Percentiles rank a stretch among this genome's conserved stretches.
phyloP scores from a whole-genome alignment of 2,888 invertebrate species.

The Agrotis ipsilon region DNA sequence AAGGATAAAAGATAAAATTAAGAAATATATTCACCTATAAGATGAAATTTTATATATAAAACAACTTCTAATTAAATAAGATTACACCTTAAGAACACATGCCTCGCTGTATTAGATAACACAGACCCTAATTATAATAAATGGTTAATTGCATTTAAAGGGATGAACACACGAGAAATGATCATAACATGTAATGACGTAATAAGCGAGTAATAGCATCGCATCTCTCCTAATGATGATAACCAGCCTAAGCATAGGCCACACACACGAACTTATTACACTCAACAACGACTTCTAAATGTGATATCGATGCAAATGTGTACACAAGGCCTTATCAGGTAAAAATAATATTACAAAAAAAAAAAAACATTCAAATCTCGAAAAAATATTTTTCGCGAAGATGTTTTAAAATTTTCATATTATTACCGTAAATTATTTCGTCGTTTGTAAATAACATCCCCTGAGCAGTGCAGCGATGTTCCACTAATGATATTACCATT shows the following conservation, averaged over 20 bases:
- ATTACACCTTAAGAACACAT: slow-evolving; percentile 22
- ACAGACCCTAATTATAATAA: slow-evolving; percentile 48
- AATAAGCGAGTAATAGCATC: slow-evolving; percentile 54
- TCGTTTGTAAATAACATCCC: slow-evolving; percentile 67
- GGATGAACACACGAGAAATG: slow-evolving; percentile 42
- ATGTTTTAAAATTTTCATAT: slow-evolving; percentile 41
- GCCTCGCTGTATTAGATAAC: slow-evolving; percentile 27
- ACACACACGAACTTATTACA: not conserved
- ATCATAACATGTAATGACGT: slow-evolving; percentile 51
- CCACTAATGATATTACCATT: slow-evolving; percentile 82
- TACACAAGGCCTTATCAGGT: slow-evolving; percentile 33
- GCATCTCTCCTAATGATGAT: slow-evolving; percentile 39
- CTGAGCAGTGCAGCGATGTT: slow-evolving; percentile 67
- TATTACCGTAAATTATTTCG: slow-evolving; percentile 58
- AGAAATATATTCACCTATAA: not conserved
- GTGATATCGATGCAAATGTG: slow-evolving; percentile 44
- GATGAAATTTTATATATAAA: too few relatives aligned
- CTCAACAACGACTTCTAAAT: slow-evolving; percentile 34
- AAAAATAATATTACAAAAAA: slow-evolving; percentile 7
- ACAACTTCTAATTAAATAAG: too few relatives aligned
- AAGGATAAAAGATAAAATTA: too few relatives aligned
- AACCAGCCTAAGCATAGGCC: slow-evolving; percentile 22
- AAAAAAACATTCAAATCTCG: slow-evolving; percentile 4
- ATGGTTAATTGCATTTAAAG: slow-evolving; percentile 53
- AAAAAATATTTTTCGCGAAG: slow-evolving; percentile 37